Evolutionary conservation across 1,140 invertebrate species (phyloP), one percentile per base, ranked within the genome.

Genomic region (Lasioglossum baleicum): DNA sequence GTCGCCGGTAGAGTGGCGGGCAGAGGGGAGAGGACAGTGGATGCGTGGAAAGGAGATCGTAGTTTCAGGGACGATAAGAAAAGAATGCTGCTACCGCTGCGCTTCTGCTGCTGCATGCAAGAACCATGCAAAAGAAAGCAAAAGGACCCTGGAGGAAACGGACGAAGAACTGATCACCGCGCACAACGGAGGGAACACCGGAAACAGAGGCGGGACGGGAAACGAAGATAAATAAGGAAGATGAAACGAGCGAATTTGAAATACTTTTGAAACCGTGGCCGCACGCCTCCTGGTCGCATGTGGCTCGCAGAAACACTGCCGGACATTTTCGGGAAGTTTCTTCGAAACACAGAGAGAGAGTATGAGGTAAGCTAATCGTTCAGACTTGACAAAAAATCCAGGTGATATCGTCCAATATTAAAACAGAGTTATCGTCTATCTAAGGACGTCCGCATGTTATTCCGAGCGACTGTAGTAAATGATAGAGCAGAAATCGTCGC

Each of bases 131-230:
- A 44, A 26, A 31, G 40, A 58, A 56, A 56, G 22, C 40, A 53
- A 35, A 60, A 58, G 44, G 63, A 10, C 8, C 44, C 20, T 26
- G 58, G 22, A 35, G 70, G 42, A 70, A 66, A 64, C 51, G 75
- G 64, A 83, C 76, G 71, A 78, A 64, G 76, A 67, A 60, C 13
- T 51, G 51, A 71, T 74, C 48, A 65, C n/a, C 26, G 26, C 26
- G 26, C 26, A 26, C 26, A 26, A 0, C 35, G 61, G 58, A 61
- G 65, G 56, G 17, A n/a, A 69, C 40, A 42, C 26, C 8, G 17
- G 53, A 22, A 40, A 53, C 58, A 31, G 60, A 20, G 35, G 42
- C 10, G 51, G 40, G 44, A n/a, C 20, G 56, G 56, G 5, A 15
- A 40, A 65, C 20, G 35, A 35, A 15, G 20, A 65, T 40, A 65